Evolutionary conservation across 1,140 invertebrate genomes (phyloP).

Genomic region (Monochamus saltuarius): DNA sequence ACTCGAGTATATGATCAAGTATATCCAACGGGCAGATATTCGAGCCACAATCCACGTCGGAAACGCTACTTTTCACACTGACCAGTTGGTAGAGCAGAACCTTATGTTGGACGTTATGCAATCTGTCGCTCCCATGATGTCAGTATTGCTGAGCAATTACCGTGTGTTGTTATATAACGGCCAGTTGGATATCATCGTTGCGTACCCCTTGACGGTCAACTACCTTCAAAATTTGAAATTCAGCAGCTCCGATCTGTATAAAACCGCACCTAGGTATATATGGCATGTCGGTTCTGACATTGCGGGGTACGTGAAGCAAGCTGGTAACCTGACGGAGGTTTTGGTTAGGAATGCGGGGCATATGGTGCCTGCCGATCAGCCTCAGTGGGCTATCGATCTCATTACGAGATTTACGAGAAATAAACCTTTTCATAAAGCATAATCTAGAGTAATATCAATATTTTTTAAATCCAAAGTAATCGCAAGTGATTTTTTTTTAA

Average conservation of each 20-base stretch:
- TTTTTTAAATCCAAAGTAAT: too few species aligned
- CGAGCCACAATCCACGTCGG: conserved; percentile 56
- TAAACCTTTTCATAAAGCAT: conserved; percentile 51
- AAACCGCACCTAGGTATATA: conserved; percentile 58
- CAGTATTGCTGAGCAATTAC: conserved; percentile 67
- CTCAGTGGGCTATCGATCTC: conserved; percentile 71
- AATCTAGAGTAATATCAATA: too few species aligned
- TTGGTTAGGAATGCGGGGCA: conserved; percentile 78
- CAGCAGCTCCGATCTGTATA: conserved; percentile 62
- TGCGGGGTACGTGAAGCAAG: conserved; percentile 72
- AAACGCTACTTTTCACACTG: conserved; percentile 55
- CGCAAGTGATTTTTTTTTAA: too few species aligned
- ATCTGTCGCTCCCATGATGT: conserved; percentile 74
- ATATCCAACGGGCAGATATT: conserved; percentile 60
- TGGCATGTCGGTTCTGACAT: conserved; percentile 69
- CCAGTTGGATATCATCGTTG: conserved; percentile 82
- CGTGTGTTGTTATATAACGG: conserved; percentile 76
- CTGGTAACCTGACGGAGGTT: conserved; percentile 74
- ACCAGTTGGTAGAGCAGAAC: conserved; percentile 63
- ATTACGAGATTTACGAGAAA: conserved; percentile 72
- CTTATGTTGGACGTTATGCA: conserved; percentile 80
- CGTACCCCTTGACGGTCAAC: conserved; percentile 74
- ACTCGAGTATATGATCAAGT: conserved; percentile 54
- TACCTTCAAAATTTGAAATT: conserved; percentile 69
- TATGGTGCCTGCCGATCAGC: conserved; percentile 78